phyloP scores from a whole-genome alignment of 2,797 vertebrate species.

The Sebastes vulpes region DNA sequence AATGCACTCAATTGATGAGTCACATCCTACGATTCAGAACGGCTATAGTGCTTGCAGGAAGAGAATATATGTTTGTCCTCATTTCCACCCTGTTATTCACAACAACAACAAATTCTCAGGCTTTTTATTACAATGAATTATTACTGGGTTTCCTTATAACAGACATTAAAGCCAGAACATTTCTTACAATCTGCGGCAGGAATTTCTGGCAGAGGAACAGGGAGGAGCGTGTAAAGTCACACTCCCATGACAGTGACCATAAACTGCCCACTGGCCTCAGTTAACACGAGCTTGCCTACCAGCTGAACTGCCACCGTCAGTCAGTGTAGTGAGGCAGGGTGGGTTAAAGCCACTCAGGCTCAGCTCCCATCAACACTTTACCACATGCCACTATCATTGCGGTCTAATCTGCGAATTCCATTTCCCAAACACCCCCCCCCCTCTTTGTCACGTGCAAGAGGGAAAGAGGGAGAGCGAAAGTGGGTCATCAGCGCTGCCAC shows the following conservation, averaged over 20 bases:
- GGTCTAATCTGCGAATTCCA: constrained; percentile 81
- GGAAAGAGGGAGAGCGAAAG: constrained; percentile 70
- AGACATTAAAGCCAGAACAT: background rate
- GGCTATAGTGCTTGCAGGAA: background rate
- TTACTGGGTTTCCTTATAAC: background rate
- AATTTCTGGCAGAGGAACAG: constrained; percentile 31
- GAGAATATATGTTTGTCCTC: background rate
- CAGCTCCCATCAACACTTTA: constrained; percentile 56
- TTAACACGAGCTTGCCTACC: constrained; percentile 40
- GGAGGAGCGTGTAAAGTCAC: constrained; percentile 48
- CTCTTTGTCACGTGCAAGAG: constrained; percentile 67
- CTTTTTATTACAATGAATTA: background rate
- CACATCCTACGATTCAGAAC: background rate
- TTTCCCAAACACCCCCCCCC: constrained; percentile 64
- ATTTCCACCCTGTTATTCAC: background rate
- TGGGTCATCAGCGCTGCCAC: constrained; percentile 77
- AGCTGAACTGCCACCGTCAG: constrained; percentile 32
- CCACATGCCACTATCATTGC: constrained; percentile 66
- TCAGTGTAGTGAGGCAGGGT: constrained; percentile 13
- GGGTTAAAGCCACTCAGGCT: constrained; percentile 29
- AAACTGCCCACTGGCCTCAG: constrained; percentile 55
- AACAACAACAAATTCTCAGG: background rate
- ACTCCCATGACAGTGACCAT: constrained; percentile 50
- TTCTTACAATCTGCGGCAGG: constrained; percentile 3
- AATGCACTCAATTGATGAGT: background rate